Conservation (phyloP, 2,113 vertebrate genomes). For the Barbus barbus region DNA sequence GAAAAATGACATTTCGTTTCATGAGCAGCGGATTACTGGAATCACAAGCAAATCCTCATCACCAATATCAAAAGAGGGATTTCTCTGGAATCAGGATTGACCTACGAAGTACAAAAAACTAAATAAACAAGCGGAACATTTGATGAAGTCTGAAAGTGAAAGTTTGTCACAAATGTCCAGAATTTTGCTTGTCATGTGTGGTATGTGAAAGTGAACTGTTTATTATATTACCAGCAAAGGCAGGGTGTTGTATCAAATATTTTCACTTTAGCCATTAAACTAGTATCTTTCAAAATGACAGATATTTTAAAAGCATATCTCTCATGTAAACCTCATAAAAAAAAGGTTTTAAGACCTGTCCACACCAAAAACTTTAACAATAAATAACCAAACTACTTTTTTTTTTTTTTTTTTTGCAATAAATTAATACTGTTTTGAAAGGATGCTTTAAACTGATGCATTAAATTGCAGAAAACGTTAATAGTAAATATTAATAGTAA, state of each 20-base stretch:
- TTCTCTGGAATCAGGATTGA: conserved; percentile 17
- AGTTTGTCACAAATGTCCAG: background rate
- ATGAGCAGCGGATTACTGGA: conserved; percentile 38
- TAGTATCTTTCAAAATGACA: background rate
- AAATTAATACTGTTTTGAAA: no score
- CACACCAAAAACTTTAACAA: no score
- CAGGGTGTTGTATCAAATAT: background rate
- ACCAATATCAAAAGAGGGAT: conserved; percentile 26
- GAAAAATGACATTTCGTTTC: conserved; percentile 44
- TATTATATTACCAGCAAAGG: background rate
- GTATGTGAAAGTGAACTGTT: background rate
- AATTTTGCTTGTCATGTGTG: background rate
- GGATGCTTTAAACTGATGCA: no score
- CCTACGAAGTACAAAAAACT: background rate
- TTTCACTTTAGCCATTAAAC: background rate
- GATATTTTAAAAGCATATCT: no score
- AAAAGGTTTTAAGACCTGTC: no score
- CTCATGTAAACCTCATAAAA: no score
- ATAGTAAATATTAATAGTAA: no score
- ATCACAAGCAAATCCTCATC: conserved; percentile 20
- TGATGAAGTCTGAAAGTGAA: background rate
- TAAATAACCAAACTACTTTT: no score
- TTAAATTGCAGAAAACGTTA: no score
- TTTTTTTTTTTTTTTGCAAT: no score
- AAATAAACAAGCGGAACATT: background rate